These are phyloP conservation scores for Narcine bancroftii DNA, from an alignment of 2,113 vertebrate genomes.

Conservation along the genomic window DNA sequence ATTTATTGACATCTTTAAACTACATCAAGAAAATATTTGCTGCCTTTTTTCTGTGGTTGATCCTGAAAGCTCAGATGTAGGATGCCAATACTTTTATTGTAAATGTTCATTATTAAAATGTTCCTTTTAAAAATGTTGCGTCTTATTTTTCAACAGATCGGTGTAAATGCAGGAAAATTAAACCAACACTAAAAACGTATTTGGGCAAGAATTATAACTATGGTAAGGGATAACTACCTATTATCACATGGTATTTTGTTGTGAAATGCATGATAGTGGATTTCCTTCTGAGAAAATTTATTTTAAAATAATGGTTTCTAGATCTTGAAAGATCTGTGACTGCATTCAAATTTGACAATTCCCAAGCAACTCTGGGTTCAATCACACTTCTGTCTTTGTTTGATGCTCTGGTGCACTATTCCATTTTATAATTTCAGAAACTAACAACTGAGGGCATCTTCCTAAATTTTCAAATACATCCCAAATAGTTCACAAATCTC, in stretches of 20 bases:
- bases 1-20: not conserved
- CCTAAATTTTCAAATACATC: not conserved
- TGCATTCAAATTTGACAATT: not conserved
- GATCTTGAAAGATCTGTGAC: not conserved
- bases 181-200: constrained; percentile 63
- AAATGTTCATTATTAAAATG: not conserved
- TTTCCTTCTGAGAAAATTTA: not conserved
- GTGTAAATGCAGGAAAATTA: constrained; percentile 67
- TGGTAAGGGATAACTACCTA: constrained; percentile 54
- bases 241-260: not conserved
- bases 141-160: constrained; percentile 51
- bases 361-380: too few species aligned
- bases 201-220: constrained; percentile 71
- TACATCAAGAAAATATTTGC: not conserved
- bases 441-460: not conserved
- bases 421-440: not conserved
- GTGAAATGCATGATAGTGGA: not conserved
- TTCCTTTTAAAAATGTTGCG: not conserved
- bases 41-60: not conserved
- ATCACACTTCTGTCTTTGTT: too few species aligned
- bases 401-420: not conserved
- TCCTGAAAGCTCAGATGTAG: not conserved
- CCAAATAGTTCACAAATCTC: not conserved
- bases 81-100: not conserved
- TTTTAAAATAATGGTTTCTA: not conserved